A percentile compares a stretch with the other conserved stretches of the same genome.
Evolutionary conservation across 2,113 vertebrate species (phyloP).

Genomic region (Glaucomys volans): DNA sequence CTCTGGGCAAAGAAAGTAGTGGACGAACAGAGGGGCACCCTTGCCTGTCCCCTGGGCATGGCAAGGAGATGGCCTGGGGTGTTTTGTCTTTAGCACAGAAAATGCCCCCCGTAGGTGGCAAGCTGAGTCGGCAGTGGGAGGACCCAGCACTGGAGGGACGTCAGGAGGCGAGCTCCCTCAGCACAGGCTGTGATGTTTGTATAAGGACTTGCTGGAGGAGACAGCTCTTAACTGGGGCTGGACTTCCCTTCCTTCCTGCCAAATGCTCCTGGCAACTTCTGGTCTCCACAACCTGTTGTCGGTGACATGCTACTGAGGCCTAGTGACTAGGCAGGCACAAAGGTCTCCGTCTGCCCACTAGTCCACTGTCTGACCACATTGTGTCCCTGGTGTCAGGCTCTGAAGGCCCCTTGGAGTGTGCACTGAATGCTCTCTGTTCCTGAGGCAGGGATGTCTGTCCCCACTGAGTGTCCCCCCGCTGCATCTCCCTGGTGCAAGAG

Average conservation of each 20-base stretch:
- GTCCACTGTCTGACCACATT: too few relatives aligned
- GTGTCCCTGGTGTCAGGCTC: background rate
- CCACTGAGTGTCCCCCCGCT: rapidly evolving
- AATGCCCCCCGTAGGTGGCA: background rate
- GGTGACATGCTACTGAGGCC: background rate
- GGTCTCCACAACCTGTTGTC: too few relatives aligned
- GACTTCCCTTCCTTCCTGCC: background rate
- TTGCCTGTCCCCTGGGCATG: background rate
- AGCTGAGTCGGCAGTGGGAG: background rate
- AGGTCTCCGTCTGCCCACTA: background rate
- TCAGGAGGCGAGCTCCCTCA: background rate
- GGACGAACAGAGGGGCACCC: background rate
- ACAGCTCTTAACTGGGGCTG: background rate
- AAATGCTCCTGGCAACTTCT: background rate
- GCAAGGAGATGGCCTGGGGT: background rate
- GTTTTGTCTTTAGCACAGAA: background rate
- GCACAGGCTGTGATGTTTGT: too few relatives aligned
- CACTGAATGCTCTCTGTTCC: background rate
- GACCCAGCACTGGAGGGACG: rapidly evolving
- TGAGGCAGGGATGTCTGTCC: rapidly evolving
- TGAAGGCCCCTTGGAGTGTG: background rate
- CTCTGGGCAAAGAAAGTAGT: background rate
- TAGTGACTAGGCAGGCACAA: background rate
- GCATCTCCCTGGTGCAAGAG: too few relatives aligned
- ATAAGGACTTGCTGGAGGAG: background rate